Conservation (phyloP, 2,888 invertebrate genomes). For the Stenodema calcarata region DNA sequence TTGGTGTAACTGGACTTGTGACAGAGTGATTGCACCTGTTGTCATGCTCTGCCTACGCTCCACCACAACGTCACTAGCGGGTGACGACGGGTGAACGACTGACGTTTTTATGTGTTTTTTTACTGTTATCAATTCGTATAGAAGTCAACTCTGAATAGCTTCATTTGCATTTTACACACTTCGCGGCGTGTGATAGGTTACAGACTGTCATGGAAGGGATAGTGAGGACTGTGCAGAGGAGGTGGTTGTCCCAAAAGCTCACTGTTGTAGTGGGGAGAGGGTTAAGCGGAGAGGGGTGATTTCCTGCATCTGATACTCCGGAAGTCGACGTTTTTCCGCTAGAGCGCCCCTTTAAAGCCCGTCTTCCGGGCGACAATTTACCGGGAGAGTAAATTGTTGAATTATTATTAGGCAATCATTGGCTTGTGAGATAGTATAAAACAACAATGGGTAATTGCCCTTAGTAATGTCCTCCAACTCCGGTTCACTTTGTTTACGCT, state of each 20-base stretch:
- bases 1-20: too few species aligned
- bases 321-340: slow-evolving; percentile 49
- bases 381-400: slow-evolving; percentile 50
- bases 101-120: background rate
- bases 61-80: too few species aligned
- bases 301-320: slow-evolving; percentile 44
- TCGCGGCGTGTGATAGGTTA: background rate
- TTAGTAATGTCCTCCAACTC: slow-evolving; percentile 32
- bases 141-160: background rate
- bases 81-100: too few species aligned
- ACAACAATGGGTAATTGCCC: slow-evolving; percentile 48
- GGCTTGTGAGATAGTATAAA: slow-evolving; percentile 42
- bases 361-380: slow-evolving; percentile 39
- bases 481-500: background rate
- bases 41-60: too few species aligned
- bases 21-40: too few species aligned
- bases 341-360: slow-evolving; percentile 41
- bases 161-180: slow-evolving; percentile 36
- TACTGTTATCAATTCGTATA: slow-evolving; percentile 1
- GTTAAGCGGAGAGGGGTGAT: background rate
- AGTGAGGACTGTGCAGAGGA: background rate
- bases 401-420: slow-evolving; percentile 49
- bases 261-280: background rate
- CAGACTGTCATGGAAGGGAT: too few species aligned
- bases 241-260: background rate